Evolutionary conservation across 1,140 invertebrate genomes (phyloP), one percentile per base, ranked within the genome.

Genomic region (Aphaenogaster rudis): DNA sequence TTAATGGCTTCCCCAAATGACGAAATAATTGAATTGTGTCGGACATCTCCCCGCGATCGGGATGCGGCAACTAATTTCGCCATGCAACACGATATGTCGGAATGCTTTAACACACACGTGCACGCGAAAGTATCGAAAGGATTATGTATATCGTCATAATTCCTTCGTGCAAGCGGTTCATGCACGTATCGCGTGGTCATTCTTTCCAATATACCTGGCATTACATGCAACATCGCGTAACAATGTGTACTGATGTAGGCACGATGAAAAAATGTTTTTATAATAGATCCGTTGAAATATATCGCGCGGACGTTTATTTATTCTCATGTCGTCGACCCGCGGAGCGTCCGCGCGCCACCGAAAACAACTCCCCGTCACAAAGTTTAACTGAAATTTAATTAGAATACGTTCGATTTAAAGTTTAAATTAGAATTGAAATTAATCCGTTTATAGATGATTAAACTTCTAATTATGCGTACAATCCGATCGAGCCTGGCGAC

Each of bases 11-110:
- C n/a, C 54, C 54, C 69, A 76, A 84, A 84, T 72, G 80, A 76
- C 69, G 69, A 74, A 84, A 84, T 76, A 84, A 84, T 84, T 84
- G 69, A 76, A 84, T 84, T 74, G 80, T 76, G 69, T 74, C 80
- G 80, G 80, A 74, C 52, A 36, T 74, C 67, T 61, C 79, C 67
- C 52, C 67, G 54, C 42, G 69, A 33, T 36, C 42, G 42, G 17
- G 28, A n/a, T 6, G n/a, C 48, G 33, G 15, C 54, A 57, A 84
- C 54, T 84, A 84, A 84, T 84, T 84, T 33, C 45, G 69, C 17
- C 80, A 15, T 15, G 69, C 74, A 81, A 36, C 79, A 39, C 79
- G 66, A 81, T 81, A 71, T 71, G 21, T 81, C 48, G 64, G 36
- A 71, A 82, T 84, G 50, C 69, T 74, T 76, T 36, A 57, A 59